Base-by-base conservation (phyloP, 2,797 vertebrate genomes). In the Myiothlypis coronata region DNA sequence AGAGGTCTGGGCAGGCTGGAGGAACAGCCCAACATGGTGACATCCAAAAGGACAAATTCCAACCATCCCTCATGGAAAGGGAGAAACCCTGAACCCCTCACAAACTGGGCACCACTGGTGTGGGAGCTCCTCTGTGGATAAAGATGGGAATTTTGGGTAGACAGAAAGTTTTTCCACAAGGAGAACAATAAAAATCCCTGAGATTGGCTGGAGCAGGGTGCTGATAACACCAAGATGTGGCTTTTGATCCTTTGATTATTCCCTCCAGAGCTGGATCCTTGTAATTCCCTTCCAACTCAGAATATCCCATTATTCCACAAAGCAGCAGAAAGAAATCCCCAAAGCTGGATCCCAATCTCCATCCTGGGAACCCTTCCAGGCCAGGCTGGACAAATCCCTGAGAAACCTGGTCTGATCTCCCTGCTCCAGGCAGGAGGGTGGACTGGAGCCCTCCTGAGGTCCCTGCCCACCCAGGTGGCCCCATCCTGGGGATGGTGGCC, bases 301-400 rank as follows among this genome's bases (percentile, higher is more conserved):
- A 49, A 30, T 0, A 35, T 6, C 35, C 43, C 1, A 0, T 1
- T 3, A 30, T 30, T 56, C 35, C 70, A 26, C 0, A 2, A 14
- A 28, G 37, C 7, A 59, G 44, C 44, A 46, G 27, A 18, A 17
- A 27, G 5, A 9, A 49, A 34, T 2, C 30, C 37, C 12, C 50
- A 57, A 9, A 91, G 32, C 34, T 30, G 35, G 34, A 28, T 15
- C 28, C 5, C 3, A 39, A 17, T 11, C 77, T 49, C 41, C 57
- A n/a, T 35, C 13, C 53, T 21, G 4, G 28, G n/a, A 68, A 55
- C 8, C 21, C 35, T 49, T 68, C 12, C 64, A 37, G 56, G 26
- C 13, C 43, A 39, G 39, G 11, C 19, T 20, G 61, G 46, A 50
- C 18, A 60, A 89, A 81, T 34, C 53, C 67, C 57, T 35, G 50